Conservation (phyloP, 2,888 invertebrate species). For the Agriotes lineatus region DNA sequence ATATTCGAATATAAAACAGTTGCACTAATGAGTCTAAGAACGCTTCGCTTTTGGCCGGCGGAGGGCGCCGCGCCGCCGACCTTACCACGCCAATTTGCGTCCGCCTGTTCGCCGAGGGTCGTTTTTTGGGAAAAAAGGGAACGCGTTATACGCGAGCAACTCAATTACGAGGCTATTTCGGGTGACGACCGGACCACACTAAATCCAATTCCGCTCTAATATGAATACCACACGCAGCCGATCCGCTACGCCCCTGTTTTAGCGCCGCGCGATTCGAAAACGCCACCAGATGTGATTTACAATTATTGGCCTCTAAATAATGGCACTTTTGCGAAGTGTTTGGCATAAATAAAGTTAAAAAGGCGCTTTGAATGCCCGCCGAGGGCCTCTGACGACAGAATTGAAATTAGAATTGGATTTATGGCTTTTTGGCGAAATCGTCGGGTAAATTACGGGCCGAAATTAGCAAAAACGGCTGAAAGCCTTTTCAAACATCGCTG, state of each 20-base stretch:
- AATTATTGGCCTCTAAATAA: background rate
- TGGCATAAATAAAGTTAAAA: background rate
- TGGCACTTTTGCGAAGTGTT: background rate
- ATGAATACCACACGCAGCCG: constrained; percentile 36
- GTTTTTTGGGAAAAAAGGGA: constrained; percentile 13
- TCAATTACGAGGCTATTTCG: constrained; percentile 39
- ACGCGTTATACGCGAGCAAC: constrained; percentile 21
- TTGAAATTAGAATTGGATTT: no score
- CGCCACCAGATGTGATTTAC: background rate
- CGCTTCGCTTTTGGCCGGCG: no score
- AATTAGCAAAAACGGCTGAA: no score
- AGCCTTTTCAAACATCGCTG: no score
- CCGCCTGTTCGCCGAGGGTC: background rate
- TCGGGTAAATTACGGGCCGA: no score
- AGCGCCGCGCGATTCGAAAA: constrained; percentile 4
- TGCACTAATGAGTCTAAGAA: no score
- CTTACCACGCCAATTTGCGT: constrained; percentile 28
- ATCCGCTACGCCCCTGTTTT: constrained; percentile 31
- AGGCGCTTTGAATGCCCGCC: no score
- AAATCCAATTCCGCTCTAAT: constrained; percentile 33
- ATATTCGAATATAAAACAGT: no score
- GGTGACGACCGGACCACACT: constrained; percentile 41
- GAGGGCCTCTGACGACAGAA: no score
- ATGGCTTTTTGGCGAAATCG: no score
- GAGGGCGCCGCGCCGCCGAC: no score